Evolutionary conservation across 2,888 invertebrate species (phyloP).

Genomic region (Hedychridium roseum): DNA sequence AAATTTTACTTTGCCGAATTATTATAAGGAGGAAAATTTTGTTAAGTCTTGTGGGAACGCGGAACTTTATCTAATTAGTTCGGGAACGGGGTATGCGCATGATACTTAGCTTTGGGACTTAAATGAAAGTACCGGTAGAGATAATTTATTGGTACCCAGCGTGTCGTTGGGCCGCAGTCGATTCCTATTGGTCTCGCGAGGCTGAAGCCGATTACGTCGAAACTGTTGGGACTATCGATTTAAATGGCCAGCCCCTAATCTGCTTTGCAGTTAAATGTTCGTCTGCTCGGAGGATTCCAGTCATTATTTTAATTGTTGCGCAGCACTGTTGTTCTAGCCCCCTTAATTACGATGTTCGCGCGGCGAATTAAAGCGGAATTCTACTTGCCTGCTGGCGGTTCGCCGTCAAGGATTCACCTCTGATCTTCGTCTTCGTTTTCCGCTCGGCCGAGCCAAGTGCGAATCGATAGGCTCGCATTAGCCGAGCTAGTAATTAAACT

Average conservation of each 20-base stretch:
- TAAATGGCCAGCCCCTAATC: slow-evolving; percentile 41
- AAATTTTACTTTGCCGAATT: too few relatives aligned
- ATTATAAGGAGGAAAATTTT: too few relatives aligned
- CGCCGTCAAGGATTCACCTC: slow-evolving; percentile 30
- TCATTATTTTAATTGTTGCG: slow-evolving; percentile 56
- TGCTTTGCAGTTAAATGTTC: slow-evolving; percentile 35
- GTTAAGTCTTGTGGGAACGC: too few relatives aligned
- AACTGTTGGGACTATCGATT: slow-evolving; percentile 29
- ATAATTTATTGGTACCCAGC: slow-evolving; percentile 44
- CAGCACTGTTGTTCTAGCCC: slow-evolving; percentile 33
- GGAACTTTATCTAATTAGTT: too few relatives aligned
- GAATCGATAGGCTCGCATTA: slow-evolving; percentile 36
- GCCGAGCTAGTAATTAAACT: slow-evolving; percentile 21
- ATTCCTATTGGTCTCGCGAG: slow-evolving; percentile 42
- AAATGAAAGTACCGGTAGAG: slow-evolving; percentile 29
- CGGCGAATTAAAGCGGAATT: slow-evolving; percentile 39
- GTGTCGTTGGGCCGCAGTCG: slow-evolving; percentile 33
- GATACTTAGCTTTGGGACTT: too few relatives aligned
- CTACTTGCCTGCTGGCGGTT: slow-evolving; percentile 36
- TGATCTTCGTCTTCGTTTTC: slow-evolving; percentile 25
- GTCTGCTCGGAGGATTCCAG: slow-evolving; percentile 26
- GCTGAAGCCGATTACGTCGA: slow-evolving; percentile 18
- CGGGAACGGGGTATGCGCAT: too few relatives aligned
- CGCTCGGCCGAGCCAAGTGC: slow-evolving; percentile 25
- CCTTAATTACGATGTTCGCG: slow-evolving; percentile 48